Evolutionary conservation across 2,113 vertebrate species (phyloP).

Genomic region (Stictonetta naevosa): DNA sequence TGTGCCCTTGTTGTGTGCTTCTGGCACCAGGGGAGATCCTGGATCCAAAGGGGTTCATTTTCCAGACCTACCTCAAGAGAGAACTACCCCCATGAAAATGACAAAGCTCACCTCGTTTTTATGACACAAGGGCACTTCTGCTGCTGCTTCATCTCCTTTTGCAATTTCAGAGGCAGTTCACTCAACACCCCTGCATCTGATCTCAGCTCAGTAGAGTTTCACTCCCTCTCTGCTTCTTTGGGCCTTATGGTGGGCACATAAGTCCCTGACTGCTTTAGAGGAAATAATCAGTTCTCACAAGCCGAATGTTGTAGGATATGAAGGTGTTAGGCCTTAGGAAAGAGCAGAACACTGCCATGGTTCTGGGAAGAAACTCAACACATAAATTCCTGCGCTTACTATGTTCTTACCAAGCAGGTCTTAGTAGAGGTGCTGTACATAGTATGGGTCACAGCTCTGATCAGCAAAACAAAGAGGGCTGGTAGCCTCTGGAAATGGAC

Average conservation of each 20-base stretch:
- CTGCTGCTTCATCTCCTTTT: background rate
- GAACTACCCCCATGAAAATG: background rate
- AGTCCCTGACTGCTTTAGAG: background rate
- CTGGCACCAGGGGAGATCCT: background rate
- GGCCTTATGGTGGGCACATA: too few relatives aligned
- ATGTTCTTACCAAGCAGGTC: background rate
- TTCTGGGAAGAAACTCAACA: background rate
- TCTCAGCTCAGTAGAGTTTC: background rate
- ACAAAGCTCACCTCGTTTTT: background rate
- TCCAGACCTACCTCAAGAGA: background rate
- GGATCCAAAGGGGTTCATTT: background rate
- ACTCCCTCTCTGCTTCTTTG: background rate
- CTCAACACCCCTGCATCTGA: background rate
- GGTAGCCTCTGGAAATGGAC: background rate
- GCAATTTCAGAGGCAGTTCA: background rate
- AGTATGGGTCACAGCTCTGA: background rate
- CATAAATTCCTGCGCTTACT: background rate
- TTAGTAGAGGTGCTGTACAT: background rate
- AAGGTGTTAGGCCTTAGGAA: background rate
- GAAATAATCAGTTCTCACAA: background rate
- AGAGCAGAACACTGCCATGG: background rate
- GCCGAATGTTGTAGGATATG: accelerated
- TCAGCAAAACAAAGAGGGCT: background rate
- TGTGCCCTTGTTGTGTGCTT: background rate
- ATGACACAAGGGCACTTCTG: background rate